Conservation (phyloP, 1,140 invertebrate species). For the Brachionus paranguensis region DNA sequence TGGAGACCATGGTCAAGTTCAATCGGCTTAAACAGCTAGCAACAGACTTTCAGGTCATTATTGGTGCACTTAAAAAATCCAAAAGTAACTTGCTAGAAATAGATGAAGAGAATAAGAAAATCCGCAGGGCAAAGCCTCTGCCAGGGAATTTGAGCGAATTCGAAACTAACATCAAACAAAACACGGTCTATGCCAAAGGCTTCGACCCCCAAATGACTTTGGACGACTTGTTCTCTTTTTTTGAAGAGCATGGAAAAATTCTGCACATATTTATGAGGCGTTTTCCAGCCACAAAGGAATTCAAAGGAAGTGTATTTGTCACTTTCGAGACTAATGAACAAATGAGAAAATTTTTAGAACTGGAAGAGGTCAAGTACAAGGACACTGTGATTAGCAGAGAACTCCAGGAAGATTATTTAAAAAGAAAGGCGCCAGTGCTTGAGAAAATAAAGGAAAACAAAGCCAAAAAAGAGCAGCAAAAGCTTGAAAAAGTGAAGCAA, state of each 20-base stretch:
- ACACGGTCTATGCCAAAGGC: slow-evolving; percentile 35
- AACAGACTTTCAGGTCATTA: not conserved
- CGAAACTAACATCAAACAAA: slow-evolving; percentile 1
- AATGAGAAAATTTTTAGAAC: slow-evolving; percentile 24
- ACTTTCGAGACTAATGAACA: slow-evolving; percentile 32
- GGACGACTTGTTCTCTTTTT: not conserved
- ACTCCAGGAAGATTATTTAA: slow-evolving; percentile 33
- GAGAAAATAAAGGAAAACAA: slow-evolving; percentile 20
- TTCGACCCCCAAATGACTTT: not conserved
- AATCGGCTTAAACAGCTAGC: slow-evolving; percentile 21
- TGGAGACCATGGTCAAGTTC: slow-evolving; percentile 11
- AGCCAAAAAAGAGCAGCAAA: slow-evolving; percentile 25
- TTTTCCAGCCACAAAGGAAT: not conserved
- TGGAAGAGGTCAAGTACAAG: not conserved
- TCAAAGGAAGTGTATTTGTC: slow-evolving; percentile 38
- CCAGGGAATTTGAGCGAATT: slow-evolving; percentile 26
- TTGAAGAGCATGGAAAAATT: slow-evolving; percentile 16
- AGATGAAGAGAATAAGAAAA: slow-evolving; percentile 7
- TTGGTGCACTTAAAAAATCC: not conserved
- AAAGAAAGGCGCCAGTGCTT: slow-evolving; percentile 13
- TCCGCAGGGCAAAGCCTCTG: not conserved
- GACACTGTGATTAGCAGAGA: not conserved
- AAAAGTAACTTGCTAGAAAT: not conserved
- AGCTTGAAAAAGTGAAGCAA: slow-evolving; percentile 15
- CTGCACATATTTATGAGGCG: slow-evolving; percentile 35